phyloP scores from a whole-genome alignment of 2,113 vertebrate species.

The Saccopteryx bilineata region DNA sequence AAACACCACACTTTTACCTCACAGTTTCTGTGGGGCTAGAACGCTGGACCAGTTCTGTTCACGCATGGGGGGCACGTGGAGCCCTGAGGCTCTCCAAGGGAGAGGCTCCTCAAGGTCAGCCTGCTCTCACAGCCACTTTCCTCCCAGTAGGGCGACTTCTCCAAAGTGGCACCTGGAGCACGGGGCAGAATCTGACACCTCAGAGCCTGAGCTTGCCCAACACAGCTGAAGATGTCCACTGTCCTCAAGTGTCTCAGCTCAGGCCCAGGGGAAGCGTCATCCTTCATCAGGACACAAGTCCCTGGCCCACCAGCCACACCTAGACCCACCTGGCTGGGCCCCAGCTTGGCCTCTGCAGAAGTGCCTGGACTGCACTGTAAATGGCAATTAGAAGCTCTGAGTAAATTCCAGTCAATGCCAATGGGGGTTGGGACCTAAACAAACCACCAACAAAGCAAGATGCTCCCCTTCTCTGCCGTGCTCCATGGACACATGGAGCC shows the following conservation, averaged over 20 bases:
- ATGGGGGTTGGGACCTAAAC: not conserved
- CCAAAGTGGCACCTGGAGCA: not conserved
- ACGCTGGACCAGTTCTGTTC: not conserved
- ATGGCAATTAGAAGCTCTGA: not conserved
- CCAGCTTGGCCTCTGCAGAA: not conserved
- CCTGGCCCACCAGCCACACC: too few relatives aligned
- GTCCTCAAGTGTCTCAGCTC: not conserved
- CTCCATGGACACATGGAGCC: too few relatives aligned
- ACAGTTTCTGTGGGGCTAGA: not conserved
- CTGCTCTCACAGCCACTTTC: not conserved
- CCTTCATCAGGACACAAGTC: not conserved
- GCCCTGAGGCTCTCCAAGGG: too few relatives aligned
- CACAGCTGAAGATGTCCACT: fast-evolving
- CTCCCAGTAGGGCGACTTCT: too few relatives aligned
- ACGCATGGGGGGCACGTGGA: too few relatives aligned
- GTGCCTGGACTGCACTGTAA: not conserved
- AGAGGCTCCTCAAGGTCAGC: not conserved
- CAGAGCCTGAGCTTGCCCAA: not conserved
- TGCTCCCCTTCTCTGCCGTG: too few relatives aligned
- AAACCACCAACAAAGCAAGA: not conserved
- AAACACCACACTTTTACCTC: too few relatives aligned
- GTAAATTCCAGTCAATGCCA: not conserved
- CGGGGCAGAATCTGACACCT: not conserved
- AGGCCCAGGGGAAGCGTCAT: fast-evolving
- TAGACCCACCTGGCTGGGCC: too few relatives aligned